Evolutionary conservation across 1,140 invertebrate species (phyloP), one percentile per base, ranked within the genome.

Genomic region (Saxidomus purpurata): DNA sequence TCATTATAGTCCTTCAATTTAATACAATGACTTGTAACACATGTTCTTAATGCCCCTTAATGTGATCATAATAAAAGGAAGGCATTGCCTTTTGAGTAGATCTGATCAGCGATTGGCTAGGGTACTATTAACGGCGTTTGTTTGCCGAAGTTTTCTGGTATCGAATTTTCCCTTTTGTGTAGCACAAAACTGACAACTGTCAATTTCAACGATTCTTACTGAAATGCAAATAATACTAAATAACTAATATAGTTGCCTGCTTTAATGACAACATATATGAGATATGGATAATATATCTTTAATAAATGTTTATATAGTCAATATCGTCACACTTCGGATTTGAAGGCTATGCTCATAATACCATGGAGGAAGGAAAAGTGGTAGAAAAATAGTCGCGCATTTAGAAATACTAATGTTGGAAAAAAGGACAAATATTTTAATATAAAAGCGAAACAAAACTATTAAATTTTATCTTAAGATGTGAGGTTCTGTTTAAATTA

Each of bases 251-350:
- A 52, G 52, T 77, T 38, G 71, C 40, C 63, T 55, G 52, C 61
- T 47, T 87, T 77, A 87, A 87, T 87, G 85, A 87, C 85, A 63
- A 77, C 38, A 40, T 63, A 63, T 81, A 77, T 47, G 61, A n/a
- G n/a, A 67, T 79, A 88, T 25, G 86, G 86, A 88, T 88, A 88
- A 80, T 81, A 80, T 88, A 61, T 25, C 59, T 43, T 13, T 69
- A 52, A 31, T 76, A 55, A 76, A 52, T 82, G 84, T 59, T 59
- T 47, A 87, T 87, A 87, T 28, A 69, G 82, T 28, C 36, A 40
- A 40, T 82, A 82, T 43, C 80, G 59, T 55, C 80, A 82, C 49
- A 63, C 19, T 63, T 0, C 38, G 59, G 67, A 40, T 38, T 19
- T 28, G 34, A 28, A 34, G 43, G 28, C 4, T 25, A 1, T 47